Evolutionary conservation across 2,113 vertebrate species (phyloP).

Genomic region (Xenus cinereus): DNA sequence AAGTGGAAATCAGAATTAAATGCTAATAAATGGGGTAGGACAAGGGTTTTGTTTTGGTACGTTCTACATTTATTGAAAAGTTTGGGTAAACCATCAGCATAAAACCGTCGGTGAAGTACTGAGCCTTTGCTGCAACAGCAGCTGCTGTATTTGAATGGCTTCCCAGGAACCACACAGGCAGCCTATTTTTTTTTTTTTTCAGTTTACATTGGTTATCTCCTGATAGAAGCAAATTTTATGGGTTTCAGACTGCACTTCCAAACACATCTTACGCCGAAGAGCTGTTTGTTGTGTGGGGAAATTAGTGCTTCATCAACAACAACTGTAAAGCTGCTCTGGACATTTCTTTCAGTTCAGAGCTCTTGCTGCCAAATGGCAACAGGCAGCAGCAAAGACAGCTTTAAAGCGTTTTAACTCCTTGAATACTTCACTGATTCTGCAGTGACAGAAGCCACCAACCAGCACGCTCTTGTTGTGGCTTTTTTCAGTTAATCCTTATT

Average conservation of each 20-base stretch:
- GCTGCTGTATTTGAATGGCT: neutral
- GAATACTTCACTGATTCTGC: neutral
- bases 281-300: neutral
- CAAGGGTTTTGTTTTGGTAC: neutral
- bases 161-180: neutral
- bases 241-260: neutral
- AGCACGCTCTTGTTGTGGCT: neutral
- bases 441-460: neutral
- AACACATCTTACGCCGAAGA: neutral
- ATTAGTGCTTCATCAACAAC: fast-evolving
- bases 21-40: neutral
- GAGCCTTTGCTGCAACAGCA: neutral
- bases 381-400: neutral
- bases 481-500: neutral
- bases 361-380: neutral
- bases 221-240: neutral
- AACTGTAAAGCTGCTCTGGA: neutral
- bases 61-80: neutral
- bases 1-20: neutral
- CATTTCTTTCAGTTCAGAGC: neutral
- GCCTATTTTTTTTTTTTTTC: neutral
- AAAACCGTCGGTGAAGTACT: neutral
- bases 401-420: neutral
- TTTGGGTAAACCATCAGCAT: neutral
- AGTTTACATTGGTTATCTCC: neutral